Conservation (phyloP, 2,888 invertebrate genomes). For the Patella pellucida region DNA sequence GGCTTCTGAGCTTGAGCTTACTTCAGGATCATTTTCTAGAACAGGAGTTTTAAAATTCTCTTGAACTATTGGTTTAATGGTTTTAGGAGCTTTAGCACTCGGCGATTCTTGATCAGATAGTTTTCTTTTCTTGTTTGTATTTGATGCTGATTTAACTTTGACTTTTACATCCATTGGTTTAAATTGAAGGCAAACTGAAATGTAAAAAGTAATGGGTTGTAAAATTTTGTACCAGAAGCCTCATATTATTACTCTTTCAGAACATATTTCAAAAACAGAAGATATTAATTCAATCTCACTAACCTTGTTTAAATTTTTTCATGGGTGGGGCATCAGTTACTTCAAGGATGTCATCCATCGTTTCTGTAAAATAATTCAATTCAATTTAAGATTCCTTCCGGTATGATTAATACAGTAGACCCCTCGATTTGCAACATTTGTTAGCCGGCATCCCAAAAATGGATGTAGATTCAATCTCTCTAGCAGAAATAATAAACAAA, state of each 20-base stretch:
- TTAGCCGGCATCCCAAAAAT: too few relatives aligned
- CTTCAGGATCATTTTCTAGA: slow-evolving; percentile 54
- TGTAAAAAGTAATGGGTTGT: background rate
- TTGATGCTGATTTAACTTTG: slow-evolving; percentile 14
- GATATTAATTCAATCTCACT: background rate
- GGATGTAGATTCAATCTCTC: too few relatives aligned
- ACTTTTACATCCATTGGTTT: slow-evolving; percentile 33
- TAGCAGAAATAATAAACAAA: too few relatives aligned
- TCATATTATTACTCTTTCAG: too few relatives aligned
- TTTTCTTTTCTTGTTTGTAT: slow-evolving; percentile 40
- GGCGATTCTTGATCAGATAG: slow-evolving; percentile 39
- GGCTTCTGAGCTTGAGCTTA: slow-evolving; percentile 63
- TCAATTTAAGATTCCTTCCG: too few relatives aligned
- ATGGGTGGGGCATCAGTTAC: slow-evolving; percentile 26
- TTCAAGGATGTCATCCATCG: slow-evolving; percentile 6
- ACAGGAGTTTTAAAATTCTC: slow-evolving; percentile 14
- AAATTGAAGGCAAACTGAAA: slow-evolving; percentile 40
- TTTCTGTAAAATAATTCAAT: background rate
- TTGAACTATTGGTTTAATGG: slow-evolving; percentile 27
- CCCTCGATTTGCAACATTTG: too few relatives aligned
- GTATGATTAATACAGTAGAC: too few relatives aligned
- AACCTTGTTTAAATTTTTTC: slow-evolving; percentile 47
- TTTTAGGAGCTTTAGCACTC: slow-evolving; percentile 36
- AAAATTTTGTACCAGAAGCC: too few relatives aligned
- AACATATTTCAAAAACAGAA: too few relatives aligned